Evolutionary conservation across 2,113 vertebrate genomes (phyloP).

Genomic region (Halichoeres trimaculatus): DNA sequence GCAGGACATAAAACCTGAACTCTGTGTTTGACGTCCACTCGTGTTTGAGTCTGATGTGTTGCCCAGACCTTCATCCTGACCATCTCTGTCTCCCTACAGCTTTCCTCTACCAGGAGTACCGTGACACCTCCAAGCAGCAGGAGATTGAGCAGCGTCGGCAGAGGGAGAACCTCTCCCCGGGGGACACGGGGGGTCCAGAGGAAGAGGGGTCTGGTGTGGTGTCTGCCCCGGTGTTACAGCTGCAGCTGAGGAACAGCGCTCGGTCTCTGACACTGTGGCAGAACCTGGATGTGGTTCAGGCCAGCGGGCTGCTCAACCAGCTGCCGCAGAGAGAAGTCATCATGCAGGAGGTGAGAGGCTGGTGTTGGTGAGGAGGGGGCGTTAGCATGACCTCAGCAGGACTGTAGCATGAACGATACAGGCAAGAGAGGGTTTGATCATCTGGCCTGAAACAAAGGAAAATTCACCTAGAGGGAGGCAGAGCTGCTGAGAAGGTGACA

Average conservation of each 20-base stretch:
- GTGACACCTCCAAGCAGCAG: slow-evolving; percentile 92
- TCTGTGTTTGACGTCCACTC: too few species aligned
- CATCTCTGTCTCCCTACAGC: slow-evolving; percentile 72
- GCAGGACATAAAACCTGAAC: too few species aligned
- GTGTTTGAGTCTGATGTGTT: too few species aligned
- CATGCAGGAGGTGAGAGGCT: slow-evolving; percentile 90
- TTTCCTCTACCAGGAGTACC: slow-evolving; percentile 96
- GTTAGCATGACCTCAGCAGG: not conserved
- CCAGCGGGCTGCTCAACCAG: slow-evolving; percentile 87
- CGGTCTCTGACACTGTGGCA: slow-evolving; percentile 91
- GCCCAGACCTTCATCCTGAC: too few species aligned
- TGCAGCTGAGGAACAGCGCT: slow-evolving; percentile 78
- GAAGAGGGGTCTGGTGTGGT: slow-evolving; percentile 58
- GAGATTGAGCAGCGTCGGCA: slow-evolving; percentile 93
- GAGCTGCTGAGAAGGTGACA: too few species aligned
- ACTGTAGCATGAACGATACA: too few species aligned
- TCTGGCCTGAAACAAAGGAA: too few species aligned
- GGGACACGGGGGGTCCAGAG: slow-evolving; percentile 78
- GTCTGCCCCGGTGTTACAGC: slow-evolving; percentile 73
- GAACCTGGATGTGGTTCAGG: slow-evolving; percentile 90
- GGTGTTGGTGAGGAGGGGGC: not conserved
- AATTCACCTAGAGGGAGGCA: not conserved
- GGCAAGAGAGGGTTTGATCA: too few species aligned
- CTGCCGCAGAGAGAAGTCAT: slow-evolving; percentile 90
- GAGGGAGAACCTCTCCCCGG: slow-evolving; percentile 83